Conservation (phyloP, 2,797 vertebrate species). For the Anolis apletophallus region DNA sequence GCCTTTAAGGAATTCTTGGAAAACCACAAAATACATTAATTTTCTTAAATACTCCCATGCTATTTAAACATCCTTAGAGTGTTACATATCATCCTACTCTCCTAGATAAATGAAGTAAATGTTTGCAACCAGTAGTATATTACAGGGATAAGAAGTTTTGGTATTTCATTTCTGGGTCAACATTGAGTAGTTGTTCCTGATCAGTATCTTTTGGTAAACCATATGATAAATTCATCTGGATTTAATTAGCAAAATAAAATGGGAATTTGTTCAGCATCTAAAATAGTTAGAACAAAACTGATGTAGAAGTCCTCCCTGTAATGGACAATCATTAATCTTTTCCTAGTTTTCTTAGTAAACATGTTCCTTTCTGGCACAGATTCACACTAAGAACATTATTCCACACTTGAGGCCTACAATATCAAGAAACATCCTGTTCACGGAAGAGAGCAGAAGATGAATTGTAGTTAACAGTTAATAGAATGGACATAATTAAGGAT, state of each 20-base stretch:
- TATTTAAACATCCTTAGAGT: neutral
- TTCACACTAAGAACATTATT: constrained; percentile 8
- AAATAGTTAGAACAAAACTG: neutral
- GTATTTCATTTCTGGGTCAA: neutral
- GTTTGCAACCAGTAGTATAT: neutral
- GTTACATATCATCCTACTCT: neutral
- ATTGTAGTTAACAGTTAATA: neutral
- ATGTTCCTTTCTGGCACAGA: constrained; percentile 13
- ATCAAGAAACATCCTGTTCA: constrained; percentile 15
- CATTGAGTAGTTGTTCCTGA: neutral
- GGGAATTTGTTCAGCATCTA: neutral
- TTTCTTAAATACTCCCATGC: neutral
- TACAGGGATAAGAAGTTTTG: neutral
- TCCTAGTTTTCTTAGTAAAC: constrained; percentile 13
- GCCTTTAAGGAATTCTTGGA: neutral
- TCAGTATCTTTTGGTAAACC: neutral
- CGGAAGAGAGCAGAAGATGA: neutral
- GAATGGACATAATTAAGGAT: neutral
- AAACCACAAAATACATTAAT: neutral
- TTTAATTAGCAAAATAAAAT: constrained; percentile 25
- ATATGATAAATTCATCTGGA: neutral
- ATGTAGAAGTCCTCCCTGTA: neutral
- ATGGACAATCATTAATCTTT: neutral
- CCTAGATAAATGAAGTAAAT: neutral
- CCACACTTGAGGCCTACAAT: constrained; percentile 7